Evolutionary conservation across 2,888 invertebrate genomes (phyloP), one percentile per base, ranked within the genome.

Genomic region (Belgica antarctica): DNA sequence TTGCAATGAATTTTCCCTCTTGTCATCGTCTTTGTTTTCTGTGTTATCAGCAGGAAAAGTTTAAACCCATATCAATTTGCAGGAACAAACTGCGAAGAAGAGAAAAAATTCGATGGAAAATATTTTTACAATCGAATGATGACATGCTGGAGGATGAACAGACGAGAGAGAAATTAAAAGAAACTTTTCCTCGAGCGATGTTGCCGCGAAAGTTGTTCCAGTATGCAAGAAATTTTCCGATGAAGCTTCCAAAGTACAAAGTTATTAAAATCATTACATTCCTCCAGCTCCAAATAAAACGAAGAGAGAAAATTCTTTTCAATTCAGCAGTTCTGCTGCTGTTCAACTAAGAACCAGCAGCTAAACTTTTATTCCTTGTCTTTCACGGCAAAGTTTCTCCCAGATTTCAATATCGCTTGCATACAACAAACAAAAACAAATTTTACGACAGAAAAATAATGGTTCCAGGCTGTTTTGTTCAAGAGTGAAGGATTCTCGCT

Each of bases 11-110:
- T 63, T 63, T 63, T 41, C 31, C 8, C 63, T 63, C 41, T 41
- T 63, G 63, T 63, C 63, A 63, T 63, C 63, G 19, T n/a, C 63
- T 31, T 63, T 63, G 41, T 41, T 41, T 41, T 41, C 41, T 34
- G 5, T 63, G 24, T 63, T 63, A 36, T 28, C 63, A 36, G 63
- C 63, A 63, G 22, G 31, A 52, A 36, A 63, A n/a, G 31, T 62
- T 62, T 19, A 34, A 41, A 22, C 63, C 63, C 63, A 63, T 41
- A 63, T 63, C 63, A 63, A 62, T 62, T 62, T 62, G 28, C 59
- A 19, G 24, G 27, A 24, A 27, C 25, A 22, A 22, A 52, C 2
- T n/a, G 22, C n/a, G n/a, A 62, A 31, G 22, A 62, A 31, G 8
- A 57, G 57, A 57, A 25, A 12, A 25, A 57, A 8, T 57, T 57